Base-by-base conservation (phyloP, 2,797 vertebrate genomes). In the Amazona finschi region DNA sequence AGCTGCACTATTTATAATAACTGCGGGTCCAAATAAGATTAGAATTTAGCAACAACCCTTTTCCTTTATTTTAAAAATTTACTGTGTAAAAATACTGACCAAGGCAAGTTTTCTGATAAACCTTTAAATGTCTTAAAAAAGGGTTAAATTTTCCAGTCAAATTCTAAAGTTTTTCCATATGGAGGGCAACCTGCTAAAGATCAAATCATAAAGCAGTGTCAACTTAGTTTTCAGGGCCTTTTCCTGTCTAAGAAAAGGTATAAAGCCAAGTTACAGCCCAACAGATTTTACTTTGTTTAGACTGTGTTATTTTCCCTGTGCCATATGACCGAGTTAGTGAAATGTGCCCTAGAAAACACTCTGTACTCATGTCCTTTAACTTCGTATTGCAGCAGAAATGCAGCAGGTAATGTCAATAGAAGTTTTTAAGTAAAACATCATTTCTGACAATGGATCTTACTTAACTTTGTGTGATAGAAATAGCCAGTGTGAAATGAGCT, bases 101-200 rank as follows among this genome's bases (percentile, higher is more conserved):
- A 66, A 20, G 15, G 7, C 5, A 77, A 70, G 11, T 38, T 77
- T 83, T 67, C 47, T 44, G 10, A 22, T 22, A 60, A 66, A 18
- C 41, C 76, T 61, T 67, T 64, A 17, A 79, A 75, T 9, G 11
- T 31, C 22, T 84, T 87, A 2, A 62, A 74, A 86, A 95, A 73
- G 49, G 31, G 58, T 88, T 94, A 93, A 55, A 22, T 31, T 81
- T 93, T 88, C 20, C 44, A 82, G 64, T 82, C 41, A 70, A 79
- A 76, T 82, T 92, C 60, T 85, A 89, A 94, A 89, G 16, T 27
- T 85, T 71, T 95, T 93, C 65, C 65, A 83, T 71, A 77, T 83
- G 86, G 70, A 76, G 17, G 4, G 15, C 21, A 92, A 87, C 43
- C 30, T 84, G 55, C 65, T 82, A 93, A 81, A 88, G 46, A 85